phyloP scores from a whole-genome alignment of 1,140 invertebrate species.

The Dysdera silvatica region DNA sequence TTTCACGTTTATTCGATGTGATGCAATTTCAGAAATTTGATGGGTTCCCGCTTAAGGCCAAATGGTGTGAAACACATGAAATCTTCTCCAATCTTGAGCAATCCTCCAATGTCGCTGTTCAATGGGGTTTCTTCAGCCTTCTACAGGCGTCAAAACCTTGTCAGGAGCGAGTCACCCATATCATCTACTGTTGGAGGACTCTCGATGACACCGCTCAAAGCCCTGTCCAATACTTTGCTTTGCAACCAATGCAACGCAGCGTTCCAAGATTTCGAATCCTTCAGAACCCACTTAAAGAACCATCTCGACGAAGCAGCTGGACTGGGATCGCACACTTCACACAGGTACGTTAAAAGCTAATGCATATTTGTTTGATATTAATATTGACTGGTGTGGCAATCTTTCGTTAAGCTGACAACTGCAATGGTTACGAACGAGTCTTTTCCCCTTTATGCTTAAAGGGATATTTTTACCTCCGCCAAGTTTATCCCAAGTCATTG shows the following conservation, averaged over 20 bases:
- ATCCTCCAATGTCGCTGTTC: not conserved
- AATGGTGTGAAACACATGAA: slow-evolving; percentile 18
- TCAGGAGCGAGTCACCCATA: not conserved
- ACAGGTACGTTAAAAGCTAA: no score
- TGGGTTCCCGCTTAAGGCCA: slow-evolving; percentile 64
- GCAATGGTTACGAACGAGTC: no score
- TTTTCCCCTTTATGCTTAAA: no score
- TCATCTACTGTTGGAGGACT: no score
- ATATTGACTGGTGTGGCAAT: no score
- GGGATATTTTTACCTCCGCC: no score
- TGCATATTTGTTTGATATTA: no score
- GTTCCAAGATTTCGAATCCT: slow-evolving; percentile 77
- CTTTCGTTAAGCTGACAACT: no score
- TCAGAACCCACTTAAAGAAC: slow-evolving; percentile 71
- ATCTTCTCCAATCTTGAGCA: not conserved
- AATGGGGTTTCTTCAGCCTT: slow-evolving; percentile 9
- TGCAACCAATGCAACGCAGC: slow-evolving; percentile 47
- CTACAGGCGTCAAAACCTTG: slow-evolving; percentile 18
- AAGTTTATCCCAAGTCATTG: no score
- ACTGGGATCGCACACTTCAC: no score
- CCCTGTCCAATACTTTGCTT: not conserved
- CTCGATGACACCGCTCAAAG: no score
- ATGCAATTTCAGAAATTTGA: slow-evolving; percentile 56
- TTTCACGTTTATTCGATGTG: no score
- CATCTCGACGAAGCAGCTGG: slow-evolving; percentile 56